Percentiles rank a stretch among this genome's conserved stretches.
These are phyloP conservation scores for Psephotus haematonotus DNA, from an alignment of 2,113 vertebrate genomes.

Conservation along the genomic window DNA sequence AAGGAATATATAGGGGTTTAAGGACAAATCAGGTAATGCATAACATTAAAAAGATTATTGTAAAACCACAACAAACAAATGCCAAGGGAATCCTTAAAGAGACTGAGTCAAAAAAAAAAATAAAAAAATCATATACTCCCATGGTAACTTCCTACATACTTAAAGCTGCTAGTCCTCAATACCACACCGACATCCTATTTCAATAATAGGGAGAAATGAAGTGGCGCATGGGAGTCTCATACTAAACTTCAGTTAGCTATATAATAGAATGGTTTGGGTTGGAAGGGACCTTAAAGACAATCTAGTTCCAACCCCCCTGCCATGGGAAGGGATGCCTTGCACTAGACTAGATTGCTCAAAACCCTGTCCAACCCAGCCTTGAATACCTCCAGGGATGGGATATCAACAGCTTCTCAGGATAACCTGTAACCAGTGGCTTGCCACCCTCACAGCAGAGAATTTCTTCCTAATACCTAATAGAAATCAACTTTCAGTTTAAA, in stretches of 20 bases:
- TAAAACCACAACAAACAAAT: background rate
- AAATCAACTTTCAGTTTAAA: background rate
- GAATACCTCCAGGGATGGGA: background rate
- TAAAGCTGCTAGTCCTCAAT: background rate
- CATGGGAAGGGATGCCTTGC: background rate
- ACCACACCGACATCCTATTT: background rate
- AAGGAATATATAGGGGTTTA: background rate
- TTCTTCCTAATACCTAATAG: background rate
- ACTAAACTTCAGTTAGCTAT: background rate
- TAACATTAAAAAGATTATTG: background rate
- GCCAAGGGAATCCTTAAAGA: background rate
- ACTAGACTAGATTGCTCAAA: background rate
- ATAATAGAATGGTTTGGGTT: background rate
- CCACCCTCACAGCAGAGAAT: background rate
- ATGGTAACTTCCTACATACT: background rate
- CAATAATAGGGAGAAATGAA: background rate
- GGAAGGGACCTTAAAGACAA: background rate
- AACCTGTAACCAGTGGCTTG: background rate
- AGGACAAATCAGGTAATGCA: background rate
- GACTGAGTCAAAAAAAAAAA: background rate
- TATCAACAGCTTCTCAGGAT: background rate
- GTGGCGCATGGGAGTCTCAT: background rate
- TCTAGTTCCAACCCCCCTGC: background rate
- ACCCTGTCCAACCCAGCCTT: background rate
- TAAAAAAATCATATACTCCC: too few relatives aligned